Conservation (phyloP, 2,113 vertebrate species). For the Crocuta crocuta region DNA sequence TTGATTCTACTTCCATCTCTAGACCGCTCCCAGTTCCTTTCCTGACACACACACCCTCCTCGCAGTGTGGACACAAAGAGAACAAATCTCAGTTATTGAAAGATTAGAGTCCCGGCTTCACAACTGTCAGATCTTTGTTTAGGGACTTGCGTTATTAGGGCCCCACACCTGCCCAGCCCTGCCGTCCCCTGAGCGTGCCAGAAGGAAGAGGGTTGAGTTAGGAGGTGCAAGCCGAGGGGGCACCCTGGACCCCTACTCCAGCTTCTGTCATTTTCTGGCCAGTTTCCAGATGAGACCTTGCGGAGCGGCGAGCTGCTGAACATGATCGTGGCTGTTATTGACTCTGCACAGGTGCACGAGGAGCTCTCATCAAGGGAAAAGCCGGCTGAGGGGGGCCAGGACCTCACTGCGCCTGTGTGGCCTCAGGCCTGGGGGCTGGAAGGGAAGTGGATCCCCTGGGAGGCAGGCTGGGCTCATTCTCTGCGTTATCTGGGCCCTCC, state of each 20-base stretch:
- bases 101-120: background rate
- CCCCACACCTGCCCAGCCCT: background rate
- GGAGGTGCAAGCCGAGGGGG: background rate
- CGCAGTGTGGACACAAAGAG: too few relatives aligned
- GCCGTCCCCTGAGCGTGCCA: background rate
- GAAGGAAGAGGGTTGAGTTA: background rate
- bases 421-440: too few relatives aligned
- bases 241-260: rapidly evolving
- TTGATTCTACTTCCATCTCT: background rate
- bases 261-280: background rate
- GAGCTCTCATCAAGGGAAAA: background rate
- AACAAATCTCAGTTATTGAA: too few relatives aligned
- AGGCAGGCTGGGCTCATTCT: background rate
- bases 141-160: background rate
- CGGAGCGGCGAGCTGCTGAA: slow-evolving; percentile 96
- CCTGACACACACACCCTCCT: too few relatives aligned
- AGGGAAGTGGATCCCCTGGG: background rate
- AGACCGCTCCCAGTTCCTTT: background rate
- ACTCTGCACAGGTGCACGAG: slow-evolving; percentile 91
- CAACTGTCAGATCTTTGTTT: background rate
- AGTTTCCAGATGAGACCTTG: slow-evolving; percentile 98
- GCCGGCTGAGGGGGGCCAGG: rapidly evolving
- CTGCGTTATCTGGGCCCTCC: background rate
- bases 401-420: rapidly evolving
- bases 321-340: slow-evolving; percentile 98